A percentile compares a stretch with the other conserved stretches of the same genome.
phyloP scores from a whole-genome alignment of 1,140 invertebrate genomes.

The Lanistes nyassanus region DNA sequence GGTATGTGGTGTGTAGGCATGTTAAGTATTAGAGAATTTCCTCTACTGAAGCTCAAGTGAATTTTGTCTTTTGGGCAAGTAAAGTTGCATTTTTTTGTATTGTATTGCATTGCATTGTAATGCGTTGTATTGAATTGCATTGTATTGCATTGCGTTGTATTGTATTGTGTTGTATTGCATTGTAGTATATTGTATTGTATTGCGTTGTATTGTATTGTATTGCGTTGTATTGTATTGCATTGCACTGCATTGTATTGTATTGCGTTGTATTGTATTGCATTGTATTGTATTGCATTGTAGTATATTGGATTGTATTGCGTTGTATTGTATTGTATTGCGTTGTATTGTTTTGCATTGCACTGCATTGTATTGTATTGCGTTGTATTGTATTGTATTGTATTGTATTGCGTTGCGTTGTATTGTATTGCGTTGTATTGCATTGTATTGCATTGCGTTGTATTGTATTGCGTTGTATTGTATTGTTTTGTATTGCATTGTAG shows the following conservation, averaged over 20 bases:
- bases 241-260: slow-evolving; percentile 15
- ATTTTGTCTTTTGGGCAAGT: too few relatives aligned
- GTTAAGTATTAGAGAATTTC: too few relatives aligned
- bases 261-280: slow-evolving; percentile 17
- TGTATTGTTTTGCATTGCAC: background rate
- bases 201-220: slow-evolving; percentile 25
- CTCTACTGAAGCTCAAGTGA: too few relatives aligned
- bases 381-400: slow-evolving; percentile 1
- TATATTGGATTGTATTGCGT: background rate
- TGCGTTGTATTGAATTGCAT: background rate
- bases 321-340: slow-evolving; percentile 8
- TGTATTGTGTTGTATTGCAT: slow-evolving; percentile 24
- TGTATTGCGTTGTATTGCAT: background rate
- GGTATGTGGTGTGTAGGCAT: too few relatives aligned
- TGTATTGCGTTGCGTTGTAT: background rate
- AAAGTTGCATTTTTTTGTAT: too few relatives aligned
- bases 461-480: slow-evolving; percentile 3
- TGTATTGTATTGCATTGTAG: slow-evolving; percentile 7
- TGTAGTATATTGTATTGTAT: slow-evolving; percentile 26
- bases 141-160: slow-evolving; percentile 35
- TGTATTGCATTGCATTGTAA: too few relatives aligned
- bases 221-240: slow-evolving; percentile 13
- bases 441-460: background rate
- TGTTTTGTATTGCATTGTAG: background rate
- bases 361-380: background rate